Evolutionary conservation across 2,888 invertebrate species (phyloP).

Genomic region (Helleia helle): DNA sequence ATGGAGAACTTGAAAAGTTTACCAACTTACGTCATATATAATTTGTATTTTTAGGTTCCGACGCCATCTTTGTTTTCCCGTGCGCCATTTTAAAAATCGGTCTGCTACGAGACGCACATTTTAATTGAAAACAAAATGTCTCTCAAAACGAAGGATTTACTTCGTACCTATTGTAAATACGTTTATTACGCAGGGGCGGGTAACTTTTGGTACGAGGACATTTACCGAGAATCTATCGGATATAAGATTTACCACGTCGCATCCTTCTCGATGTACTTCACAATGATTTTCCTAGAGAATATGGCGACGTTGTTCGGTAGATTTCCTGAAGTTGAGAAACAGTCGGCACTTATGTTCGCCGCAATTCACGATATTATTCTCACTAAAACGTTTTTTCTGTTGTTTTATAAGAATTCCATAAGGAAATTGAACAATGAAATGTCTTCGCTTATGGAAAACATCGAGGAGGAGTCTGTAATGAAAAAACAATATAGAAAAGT

Average conservation of each 20-base stretch:
- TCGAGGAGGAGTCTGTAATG: slow-evolving; percentile 45
- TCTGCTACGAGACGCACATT: no score
- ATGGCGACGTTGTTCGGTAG: slow-evolving; percentile 47
- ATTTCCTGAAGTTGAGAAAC: slow-evolving; percentile 55
- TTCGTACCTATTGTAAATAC: slow-evolving; percentile 43
- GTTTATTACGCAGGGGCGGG: slow-evolving; percentile 52
- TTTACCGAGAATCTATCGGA: slow-evolving; percentile 33
- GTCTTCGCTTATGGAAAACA: slow-evolving; percentile 39
- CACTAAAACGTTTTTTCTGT: slow-evolving; percentile 47
- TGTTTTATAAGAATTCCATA: slow-evolving; percentile 50
- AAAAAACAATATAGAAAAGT: slow-evolving; percentile 45
- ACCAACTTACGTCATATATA: no score
- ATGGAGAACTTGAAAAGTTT: no score
- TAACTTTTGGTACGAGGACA: slow-evolving; percentile 49
- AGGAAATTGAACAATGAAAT: slow-evolving; percentile 39
- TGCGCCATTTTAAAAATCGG: no score
- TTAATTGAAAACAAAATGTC: slow-evolving; percentile 29
- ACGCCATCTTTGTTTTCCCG: no score
- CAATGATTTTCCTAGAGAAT: slow-evolving; percentile 55
- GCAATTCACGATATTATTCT: slow-evolving; percentile 57
- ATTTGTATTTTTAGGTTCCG: no score
- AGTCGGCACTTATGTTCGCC: slow-evolving; percentile 57
- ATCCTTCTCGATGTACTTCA: slow-evolving; percentile 44
- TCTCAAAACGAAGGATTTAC: slow-evolving; percentile 36
- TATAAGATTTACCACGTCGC: slow-evolving; percentile 41